A percentile compares a stretch with the other conserved stretches of the same genome.
phyloP scores from a whole-genome alignment of 1,140 invertebrate genomes.

The Drosophila pectinifera region DNA sequence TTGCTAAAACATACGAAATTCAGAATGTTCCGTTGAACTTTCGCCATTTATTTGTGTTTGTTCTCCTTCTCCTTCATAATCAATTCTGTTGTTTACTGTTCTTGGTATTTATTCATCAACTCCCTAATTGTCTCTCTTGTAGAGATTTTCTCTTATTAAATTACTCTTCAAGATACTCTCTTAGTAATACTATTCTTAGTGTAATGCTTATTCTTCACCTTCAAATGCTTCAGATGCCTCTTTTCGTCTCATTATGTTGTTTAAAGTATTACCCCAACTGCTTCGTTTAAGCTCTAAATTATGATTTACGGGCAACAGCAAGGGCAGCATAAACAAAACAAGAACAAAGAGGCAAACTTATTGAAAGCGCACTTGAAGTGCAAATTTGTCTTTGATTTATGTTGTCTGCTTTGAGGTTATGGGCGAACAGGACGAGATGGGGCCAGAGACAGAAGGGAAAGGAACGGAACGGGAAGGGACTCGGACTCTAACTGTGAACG shows the following conservation, averaged over 20 bases:
- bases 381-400: slow-evolving; percentile 77
- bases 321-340: slow-evolving; percentile 28
- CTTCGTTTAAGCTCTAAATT: slow-evolving; percentile 50
- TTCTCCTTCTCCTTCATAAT: slow-evolving; percentile 2
- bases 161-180: not conserved
- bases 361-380: slow-evolving; percentile 76
- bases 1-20: slow-evolving; percentile 13
- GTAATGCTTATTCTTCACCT: not conserved
- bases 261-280: slow-evolving; percentile 14
- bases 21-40: slow-evolving; percentile 47
- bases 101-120: slow-evolving; percentile 31
- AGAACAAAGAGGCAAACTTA: slow-evolving; percentile 53
- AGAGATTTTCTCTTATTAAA: not conserved
- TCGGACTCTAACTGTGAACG: slow-evolving; percentile 4
- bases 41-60: slow-evolving; percentile 19
- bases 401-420: slow-evolving; percentile 76
- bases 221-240: slow-evolving; percentile 38
- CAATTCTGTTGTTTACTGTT: slow-evolving; percentile 21
- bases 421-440: slow-evolving; percentile 27
- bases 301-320: slow-evolving; percentile 59
- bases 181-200: too few species aligned
- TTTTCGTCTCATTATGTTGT: slow-evolving; percentile 47
- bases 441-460: not conserved
- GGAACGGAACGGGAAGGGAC: slow-evolving; percentile 6
- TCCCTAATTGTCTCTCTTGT: slow-evolving; percentile 20